Base-by-base conservation (phyloP, 2,113 vertebrate genomes). In the Pomatorhinus ruficollis region DNA sequence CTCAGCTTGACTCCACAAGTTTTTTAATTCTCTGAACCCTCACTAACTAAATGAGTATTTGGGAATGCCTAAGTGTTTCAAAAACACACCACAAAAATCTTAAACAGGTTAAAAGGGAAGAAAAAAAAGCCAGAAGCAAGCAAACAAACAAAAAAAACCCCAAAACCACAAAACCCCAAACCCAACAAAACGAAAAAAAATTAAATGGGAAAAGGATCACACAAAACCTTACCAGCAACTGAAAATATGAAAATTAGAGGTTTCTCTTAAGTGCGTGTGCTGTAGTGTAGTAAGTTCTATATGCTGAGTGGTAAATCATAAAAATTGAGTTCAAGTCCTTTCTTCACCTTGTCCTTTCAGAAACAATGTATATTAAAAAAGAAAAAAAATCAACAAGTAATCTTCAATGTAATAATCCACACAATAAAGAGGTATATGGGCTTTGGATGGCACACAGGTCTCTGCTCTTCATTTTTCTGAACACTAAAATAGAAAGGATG, bases 191-290 rank as follows among this genome's bases (percentile, higher is more conserved):
- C 9, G 21, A 39, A 39, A 66, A 69, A 68, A 30, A 28, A 82
- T 49, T 49, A 47, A 4, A 3, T 0, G 5, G 7, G 19, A 20
- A 50, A 65, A n/a, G 0, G 22, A 35, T 23, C 59, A 47, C 20
- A 44, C 4, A n/a, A 84, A 87, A 79, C 1, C 2, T 72, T 70
- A 72, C 16, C 11, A 72, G 21, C 42, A 65, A 47, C 5, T 45
- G 53, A 83, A 84, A 31, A 83, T 52, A 76, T 35, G 15, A 93
- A 95, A 87, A 90, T 53, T n/a, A n/a, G 21, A 83, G 6, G 14
- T 5, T 77, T 53, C 18, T 56, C 25, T 64, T 68, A 56, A 79
- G 56, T 78, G 10, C 37, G 24, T 63, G 15, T 61, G 22, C 30
- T 57, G 18, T 7, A 72, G 31, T 39, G 35, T n/a, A n/a, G 3